A percentile compares a stretch with the other conserved stretches of the same genome.
phyloP scores from a whole-genome alignment of 2,888 invertebrate genomes.

The Stratiomys singularior region DNA sequence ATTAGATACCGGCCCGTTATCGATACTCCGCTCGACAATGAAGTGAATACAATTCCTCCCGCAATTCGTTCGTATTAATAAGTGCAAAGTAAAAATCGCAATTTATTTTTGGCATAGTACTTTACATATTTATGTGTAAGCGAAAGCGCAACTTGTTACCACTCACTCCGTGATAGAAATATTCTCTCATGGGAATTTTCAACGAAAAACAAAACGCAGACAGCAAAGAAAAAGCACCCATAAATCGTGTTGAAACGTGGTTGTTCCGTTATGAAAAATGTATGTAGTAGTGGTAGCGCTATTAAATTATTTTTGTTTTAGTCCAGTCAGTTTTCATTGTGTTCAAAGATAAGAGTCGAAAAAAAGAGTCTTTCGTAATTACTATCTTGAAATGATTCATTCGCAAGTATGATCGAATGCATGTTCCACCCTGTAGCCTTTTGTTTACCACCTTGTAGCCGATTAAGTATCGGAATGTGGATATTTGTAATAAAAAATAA shows the following conservation, averaged over 20 bases:
- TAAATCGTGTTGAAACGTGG: background rate
- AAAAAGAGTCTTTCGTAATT: background rate
- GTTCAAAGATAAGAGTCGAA: background rate
- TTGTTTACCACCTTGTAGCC: background rate
- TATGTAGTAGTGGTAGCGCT: slow-evolving; percentile 22
- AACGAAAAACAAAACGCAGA: background rate
- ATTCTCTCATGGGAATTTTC: background rate
- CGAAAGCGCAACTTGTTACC: background rate
- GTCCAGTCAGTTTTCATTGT: slow-evolving; percentile 10
- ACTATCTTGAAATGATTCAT: background rate
- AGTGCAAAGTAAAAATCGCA: slow-evolving; percentile 52
- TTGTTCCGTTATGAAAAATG: background rate
- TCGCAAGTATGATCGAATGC: background rate
- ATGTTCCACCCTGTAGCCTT: background rate
- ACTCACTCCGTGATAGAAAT: background rate
- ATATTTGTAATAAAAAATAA: slow-evolving; percentile 25
- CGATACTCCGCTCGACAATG: slow-evolving; percentile 85
- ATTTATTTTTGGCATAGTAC: slow-evolving; percentile 28
- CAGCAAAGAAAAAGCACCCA: background rate
- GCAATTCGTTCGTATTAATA: slow-evolving; percentile 90
- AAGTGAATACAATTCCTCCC: slow-evolving; percentile 89
- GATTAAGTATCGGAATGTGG: slow-evolving; percentile 10
- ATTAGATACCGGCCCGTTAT: slow-evolving; percentile 91
- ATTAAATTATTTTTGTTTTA: slow-evolving; percentile 29
- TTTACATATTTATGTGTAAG: slow-evolving; percentile 20